Evolutionary conservation across 2,797 vertebrate genomes (phyloP), one percentile per base, ranked within the genome.

Genomic region (Crocodylus rhombifer): DNA sequence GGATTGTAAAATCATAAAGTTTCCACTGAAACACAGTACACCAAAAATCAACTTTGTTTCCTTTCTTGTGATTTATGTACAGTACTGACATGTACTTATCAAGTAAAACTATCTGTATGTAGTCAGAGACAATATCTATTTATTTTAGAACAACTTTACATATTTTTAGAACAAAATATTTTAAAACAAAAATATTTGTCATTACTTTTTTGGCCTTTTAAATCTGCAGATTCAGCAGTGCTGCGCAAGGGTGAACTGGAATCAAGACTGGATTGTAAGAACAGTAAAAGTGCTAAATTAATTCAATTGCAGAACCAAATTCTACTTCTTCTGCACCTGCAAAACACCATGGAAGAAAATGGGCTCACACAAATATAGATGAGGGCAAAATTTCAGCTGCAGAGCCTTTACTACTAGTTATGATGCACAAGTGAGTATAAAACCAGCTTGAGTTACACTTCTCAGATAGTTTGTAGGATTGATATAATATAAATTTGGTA

Each of bases 291-390:
- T 94, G 91, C 85, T 86, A 91, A 93, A 93, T 61, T 94, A 63
- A 95, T 92, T n/a, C 84, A 94, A 7, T 12, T 95, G 78, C 60
- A 78, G 73, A 93, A 92, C 71, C 61, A 95, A 93, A 94, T 83
- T 84, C 60, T 94, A 94, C 95, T 92, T 93, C 75, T 86, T 89
- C 84, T 91, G 77, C 81, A 81, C 8, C 55, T 94, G 89, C 87
- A 94, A 92, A 92, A 92, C 78, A 90, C 16, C 95, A 93, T 80
- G 87, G 92, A 92, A 90, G 89, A 92, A 95, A 97, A 96, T 90
- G 82, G 74, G 88, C 89, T 97, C 95, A 95, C 4, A 3, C 42
- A 87, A 88, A 90, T 83, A 55, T 77, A 94, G 94, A 25, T 77
- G 63, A 89, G 88, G 93, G 92, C 88, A 84, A 92, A 92, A 90